Evolutionary conservation across 2,888 invertebrate genomes (phyloP), one percentile per base, ranked within the genome.

Genomic region (Ormyrus labotus): DNA sequence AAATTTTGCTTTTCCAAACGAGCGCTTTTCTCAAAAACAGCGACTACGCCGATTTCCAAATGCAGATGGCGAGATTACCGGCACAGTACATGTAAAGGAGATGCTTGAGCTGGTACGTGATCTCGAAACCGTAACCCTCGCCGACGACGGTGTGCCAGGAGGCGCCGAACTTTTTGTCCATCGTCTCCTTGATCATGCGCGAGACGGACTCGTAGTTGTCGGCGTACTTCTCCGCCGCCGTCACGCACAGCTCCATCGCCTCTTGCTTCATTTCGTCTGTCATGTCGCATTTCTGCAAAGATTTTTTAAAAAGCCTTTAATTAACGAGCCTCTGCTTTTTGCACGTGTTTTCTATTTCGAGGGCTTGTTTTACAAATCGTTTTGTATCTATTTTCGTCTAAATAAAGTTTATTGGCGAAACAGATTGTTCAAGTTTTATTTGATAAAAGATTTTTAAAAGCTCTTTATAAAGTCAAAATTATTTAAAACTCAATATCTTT

Each of bases 111-210:
- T 94, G 94, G 88, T 94, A 93, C 51, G 94, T 93, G 67, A 94
- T 92, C 87, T 94, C 94, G 87, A 94, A 94, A 10, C 94, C 94
- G 87, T 92, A 95, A 11, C 93, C 93, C 90, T 95, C 94, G 5
- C 95, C 94, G 6, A 95, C 93, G 1, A 94, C 93, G 0, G 92
- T 93, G 86, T 95, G 94, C 94, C 94, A 95, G 5, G 94, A 92
- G 11, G 93, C 92, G 48, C 94, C 94, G 89, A 94, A 94, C 85
- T 93, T 93, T 87, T 93, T 94, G 88, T 95, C 94, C 93, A 95
- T 92, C 47, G 92, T 92, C 85, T 94, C 94, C 89, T 95, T 94
- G 74, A 95, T 94, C 92, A 93, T 92, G 84, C 92, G 92, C 47
- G 94, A 93, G 9, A 94, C 94, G 84, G 91, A 92, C 90, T 94